Evolutionary conservation across 1,140 invertebrate species (phyloP).

Genomic region (Brachionus asplanchnoidis): DNA sequence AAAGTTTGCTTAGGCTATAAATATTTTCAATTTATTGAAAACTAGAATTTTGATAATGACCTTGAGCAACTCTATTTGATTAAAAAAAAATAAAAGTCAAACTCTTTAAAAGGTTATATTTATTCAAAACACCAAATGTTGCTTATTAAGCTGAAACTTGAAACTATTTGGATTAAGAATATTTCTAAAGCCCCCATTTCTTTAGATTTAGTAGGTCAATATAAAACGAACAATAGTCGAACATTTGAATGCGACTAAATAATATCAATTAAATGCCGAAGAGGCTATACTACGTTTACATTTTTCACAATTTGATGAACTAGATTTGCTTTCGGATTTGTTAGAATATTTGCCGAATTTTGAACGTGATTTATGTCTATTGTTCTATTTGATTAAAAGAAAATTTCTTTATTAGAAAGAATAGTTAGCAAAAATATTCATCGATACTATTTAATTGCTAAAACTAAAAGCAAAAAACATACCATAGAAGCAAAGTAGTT

Average conservation of each 20-base stretch:
- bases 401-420: neutral
- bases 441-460: neutral
- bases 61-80: neutral
- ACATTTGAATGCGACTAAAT: neutral
- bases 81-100: neutral
- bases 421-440: neutral
- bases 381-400: neutral
- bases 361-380: neutral
- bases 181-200: neutral
- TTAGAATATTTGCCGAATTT: neutral
- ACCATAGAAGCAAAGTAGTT: neutral
- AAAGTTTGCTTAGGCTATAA: neutral
- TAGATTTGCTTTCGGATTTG: neutral
- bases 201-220: neutral
- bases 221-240: neutral
- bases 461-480: neutral
- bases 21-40: neutral
- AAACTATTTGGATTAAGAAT: neutral
- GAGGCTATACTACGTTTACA: neutral
- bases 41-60: neutral
- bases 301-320: neutral
- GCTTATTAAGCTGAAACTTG: neutral
- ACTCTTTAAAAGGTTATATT: neutral
- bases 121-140: neutral
- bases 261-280: neutral